A percentile compares a stretch with the other conserved stretches of the same genome.
Conservation (phyloP, 2,797 vertebrate genomes). For the Gila robusta region DNA sequence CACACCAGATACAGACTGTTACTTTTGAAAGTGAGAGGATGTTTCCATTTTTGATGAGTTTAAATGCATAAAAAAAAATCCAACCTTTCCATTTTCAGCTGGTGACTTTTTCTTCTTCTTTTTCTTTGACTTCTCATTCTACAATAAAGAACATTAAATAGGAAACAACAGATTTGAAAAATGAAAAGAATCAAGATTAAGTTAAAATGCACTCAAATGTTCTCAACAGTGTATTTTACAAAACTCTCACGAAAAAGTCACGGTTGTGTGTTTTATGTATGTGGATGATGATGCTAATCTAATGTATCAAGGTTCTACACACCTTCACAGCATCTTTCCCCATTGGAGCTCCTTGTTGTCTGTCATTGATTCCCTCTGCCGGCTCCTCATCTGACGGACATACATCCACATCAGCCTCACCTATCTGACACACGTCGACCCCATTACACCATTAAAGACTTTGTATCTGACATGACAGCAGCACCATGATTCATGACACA, state of each 20-base stretch:
- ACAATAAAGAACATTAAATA: constrained; percentile 19
- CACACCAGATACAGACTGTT: background rate
- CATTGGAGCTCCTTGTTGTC: constrained; percentile 36
- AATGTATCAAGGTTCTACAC: background rate
- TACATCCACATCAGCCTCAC: constrained; percentile 74
- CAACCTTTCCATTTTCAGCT: constrained; percentile 79
- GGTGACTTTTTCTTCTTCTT: constrained; percentile 88
- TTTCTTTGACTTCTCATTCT: constrained; percentile 76
- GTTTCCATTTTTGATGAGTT: background rate
- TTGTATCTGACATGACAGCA: background rate
- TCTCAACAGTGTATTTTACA: background rate
- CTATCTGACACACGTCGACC: constrained; percentile 73
- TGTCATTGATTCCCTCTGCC: constrained; percentile 57
- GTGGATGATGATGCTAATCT: background rate
- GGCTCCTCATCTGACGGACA: constrained; percentile 68
- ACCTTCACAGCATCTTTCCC: constrained; percentile 67
- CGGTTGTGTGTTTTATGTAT: background rate
- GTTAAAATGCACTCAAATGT: background rate
- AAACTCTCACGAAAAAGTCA: background rate
- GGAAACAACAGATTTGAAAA: constrained; percentile 47
- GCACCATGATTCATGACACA: background rate
- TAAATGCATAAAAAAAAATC: background rate
- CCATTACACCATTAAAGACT: background rate
- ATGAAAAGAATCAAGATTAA: background rate
- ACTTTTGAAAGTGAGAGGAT: background rate